Percentiles rank a stretch among this genome's conserved stretches.
phyloP scores from a whole-genome alignment of 2,797 vertebrate species.

The Oreonectes daqikongensis region DNA sequence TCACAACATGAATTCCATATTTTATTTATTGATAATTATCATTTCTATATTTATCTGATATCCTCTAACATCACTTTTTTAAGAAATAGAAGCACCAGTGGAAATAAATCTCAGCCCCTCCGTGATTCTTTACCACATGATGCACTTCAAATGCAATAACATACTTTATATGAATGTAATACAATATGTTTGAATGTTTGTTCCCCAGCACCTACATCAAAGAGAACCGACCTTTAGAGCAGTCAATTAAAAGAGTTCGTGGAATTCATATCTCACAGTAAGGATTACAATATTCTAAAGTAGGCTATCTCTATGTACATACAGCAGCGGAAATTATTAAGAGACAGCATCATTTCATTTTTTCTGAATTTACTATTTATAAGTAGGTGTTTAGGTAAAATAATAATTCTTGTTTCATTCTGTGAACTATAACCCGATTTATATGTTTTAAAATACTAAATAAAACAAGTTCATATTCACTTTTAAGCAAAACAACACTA shows the following conservation, averaged over 20 bases:
- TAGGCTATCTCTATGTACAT: slow-evolving; percentile 59
- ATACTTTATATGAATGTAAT: slow-evolving; percentile 26
- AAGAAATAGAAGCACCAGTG: too few relatives aligned
- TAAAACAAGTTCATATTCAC: too few relatives aligned
- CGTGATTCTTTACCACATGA: slow-evolving; percentile 2
- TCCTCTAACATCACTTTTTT: too few relatives aligned
- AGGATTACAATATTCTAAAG: slow-evolving; percentile 52
- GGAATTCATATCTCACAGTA: slow-evolving; percentile 54
- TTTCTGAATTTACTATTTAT: too few relatives aligned
- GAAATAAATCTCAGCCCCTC: slow-evolving; percentile 29
- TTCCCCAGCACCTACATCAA: slow-evolving; percentile 45
- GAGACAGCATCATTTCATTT: too few relatives aligned
- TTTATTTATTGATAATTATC: slow-evolving; percentile 51
- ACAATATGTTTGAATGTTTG: slow-evolving; percentile 25
- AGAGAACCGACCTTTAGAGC: slow-evolving; percentile 38
- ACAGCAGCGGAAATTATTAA: too few relatives aligned
- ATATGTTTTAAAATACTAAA: too few relatives aligned
- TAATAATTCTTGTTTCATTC: too few relatives aligned
- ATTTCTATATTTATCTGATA: too few relatives aligned
- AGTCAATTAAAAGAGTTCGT: slow-evolving; percentile 46
- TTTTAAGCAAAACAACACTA: too few relatives aligned
- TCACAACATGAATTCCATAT: slow-evolving; percentile 46
- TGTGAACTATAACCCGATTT: too few relatives aligned
- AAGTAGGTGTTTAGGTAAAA: too few relatives aligned
- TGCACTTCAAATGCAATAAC: slow-evolving; percentile 20